phyloP scores from a whole-genome alignment of 2,797 vertebrate genomes.

The Enteromius fasciolatus region DNA sequence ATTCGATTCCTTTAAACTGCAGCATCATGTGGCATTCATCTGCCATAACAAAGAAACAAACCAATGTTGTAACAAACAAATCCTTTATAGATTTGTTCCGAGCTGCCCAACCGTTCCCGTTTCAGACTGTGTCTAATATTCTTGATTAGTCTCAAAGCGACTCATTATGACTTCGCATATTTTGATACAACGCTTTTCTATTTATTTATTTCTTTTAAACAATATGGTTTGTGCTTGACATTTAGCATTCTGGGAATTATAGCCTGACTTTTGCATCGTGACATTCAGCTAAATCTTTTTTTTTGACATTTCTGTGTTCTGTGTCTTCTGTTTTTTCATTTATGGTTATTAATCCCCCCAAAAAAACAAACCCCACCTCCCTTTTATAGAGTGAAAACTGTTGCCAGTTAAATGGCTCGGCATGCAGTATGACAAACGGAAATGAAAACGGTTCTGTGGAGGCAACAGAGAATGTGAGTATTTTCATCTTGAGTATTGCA shows the following conservation, averaged over 20 bases:
- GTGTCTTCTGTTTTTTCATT: not conserved
- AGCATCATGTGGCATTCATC: not conserved
- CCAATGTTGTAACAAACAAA: no score
- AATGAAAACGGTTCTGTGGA: not conserved
- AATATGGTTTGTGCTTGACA: not conserved
- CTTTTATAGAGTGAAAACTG: conserved; percentile 44
- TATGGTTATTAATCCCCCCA: not conserved
- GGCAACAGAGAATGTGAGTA: conserved; percentile 29
- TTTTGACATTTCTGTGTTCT: not conserved
- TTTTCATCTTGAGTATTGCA: not conserved
- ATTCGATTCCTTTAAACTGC: not conserved
- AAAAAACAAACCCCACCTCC: no score
- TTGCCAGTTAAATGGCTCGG: conserved; percentile 42
- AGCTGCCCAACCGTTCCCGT: not conserved
- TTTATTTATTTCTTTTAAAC: not conserved
- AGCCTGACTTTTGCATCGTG: not conserved
- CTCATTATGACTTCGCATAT: not conserved
- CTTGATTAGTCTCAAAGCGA: not conserved
- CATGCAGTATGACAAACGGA: conserved; percentile 20
- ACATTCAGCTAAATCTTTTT: not conserved
- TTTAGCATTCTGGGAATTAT: not conserved
- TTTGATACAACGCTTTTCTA: not conserved
- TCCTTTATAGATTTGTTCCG: not conserved
- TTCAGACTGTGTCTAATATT: not conserved
- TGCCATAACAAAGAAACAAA: not conserved